Evolutionary conservation across 2,797 vertebrate genomes (phyloP).

Genomic region (Mormyrus proboscirostris): DNA sequence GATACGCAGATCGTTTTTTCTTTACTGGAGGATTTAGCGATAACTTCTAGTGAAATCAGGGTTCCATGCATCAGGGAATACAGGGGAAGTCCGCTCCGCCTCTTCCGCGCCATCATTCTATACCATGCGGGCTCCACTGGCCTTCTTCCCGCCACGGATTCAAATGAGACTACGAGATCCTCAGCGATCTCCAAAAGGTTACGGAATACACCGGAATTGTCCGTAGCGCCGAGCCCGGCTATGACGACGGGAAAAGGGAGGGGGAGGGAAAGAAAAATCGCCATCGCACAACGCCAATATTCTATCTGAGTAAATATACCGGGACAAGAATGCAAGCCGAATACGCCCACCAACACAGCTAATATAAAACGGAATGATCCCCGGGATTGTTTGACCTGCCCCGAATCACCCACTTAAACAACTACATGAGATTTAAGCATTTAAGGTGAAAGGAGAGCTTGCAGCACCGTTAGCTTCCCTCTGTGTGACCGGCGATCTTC

Average conservation of each 20-base stretch:
- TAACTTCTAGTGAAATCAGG: neutral
- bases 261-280: conserved; percentile 5
- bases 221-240: neutral
- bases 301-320: neutral
- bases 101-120: conserved; percentile 28
- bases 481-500: conserved; percentile 13
- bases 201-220: conserved; percentile 22
- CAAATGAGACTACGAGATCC: conserved; percentile 27
- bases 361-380: neutral
- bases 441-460: neutral
- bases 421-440: neutral
- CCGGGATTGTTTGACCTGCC: neutral
- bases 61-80: neutral
- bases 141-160: conserved; percentile 19
- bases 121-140: conserved; percentile 16
- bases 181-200: conserved; percentile 14
- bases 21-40: neutral
- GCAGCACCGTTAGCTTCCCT: neutral
- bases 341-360: neutral
- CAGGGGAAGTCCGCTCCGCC: conserved; percentile 25
- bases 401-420: neutral
- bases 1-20: neutral
- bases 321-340: neutral
- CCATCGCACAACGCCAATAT: conserved; percentile 26
- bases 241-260: neutral